Percentiles rank a stretch among this genome's conserved stretches.
These are phyloP conservation scores for Ditylenchus weischeri DNA, from an alignment of 2,888 invertebrate species.

Conservation along the genomic window DNA sequence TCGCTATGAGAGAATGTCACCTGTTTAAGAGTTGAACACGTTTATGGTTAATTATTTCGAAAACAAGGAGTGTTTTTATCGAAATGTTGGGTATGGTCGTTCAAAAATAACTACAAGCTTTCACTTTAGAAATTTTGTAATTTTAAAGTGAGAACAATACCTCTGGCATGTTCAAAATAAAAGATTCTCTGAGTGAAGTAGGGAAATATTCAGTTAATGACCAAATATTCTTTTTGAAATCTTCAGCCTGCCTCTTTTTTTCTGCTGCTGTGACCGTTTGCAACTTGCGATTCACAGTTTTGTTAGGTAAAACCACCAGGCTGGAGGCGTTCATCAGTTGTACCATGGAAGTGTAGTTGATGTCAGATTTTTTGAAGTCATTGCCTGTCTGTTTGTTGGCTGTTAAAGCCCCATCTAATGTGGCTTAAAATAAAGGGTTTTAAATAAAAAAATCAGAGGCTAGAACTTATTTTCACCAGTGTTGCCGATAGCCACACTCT, in stretches of 20 bases:
- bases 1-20: too few species aligned
- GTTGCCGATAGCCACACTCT: constrained; percentile 23
- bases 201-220: constrained; percentile 15
- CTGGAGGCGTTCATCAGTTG: constrained; percentile 7
- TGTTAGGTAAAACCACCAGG: not conserved
- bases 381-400: constrained; percentile 5
- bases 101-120: too few species aligned
- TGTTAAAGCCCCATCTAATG: constrained; percentile 7
- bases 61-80: not conserved
- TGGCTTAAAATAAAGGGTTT: not conserved
- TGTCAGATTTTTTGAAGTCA: constrained; percentile 2
- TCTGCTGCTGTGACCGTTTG: constrained; percentile 1
- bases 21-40: not conserved
- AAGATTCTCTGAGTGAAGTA: constrained; percentile 9
- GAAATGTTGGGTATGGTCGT: too few species aligned
- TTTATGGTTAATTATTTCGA: not conserved
- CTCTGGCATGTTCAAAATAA: constrained; percentile 15
- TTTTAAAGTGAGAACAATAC: not conserved
- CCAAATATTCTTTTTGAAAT: constrained; percentile 8
- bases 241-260: not conserved
- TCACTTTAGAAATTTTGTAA: not conserved
- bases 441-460: too few species aligned
- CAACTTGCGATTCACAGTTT: too few species aligned
- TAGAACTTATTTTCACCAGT: not conserved
- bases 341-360: constrained; percentile 6